Base-by-base conservation (phyloP, 2,113 vertebrate species). In the Anser cygnoides region DNA sequence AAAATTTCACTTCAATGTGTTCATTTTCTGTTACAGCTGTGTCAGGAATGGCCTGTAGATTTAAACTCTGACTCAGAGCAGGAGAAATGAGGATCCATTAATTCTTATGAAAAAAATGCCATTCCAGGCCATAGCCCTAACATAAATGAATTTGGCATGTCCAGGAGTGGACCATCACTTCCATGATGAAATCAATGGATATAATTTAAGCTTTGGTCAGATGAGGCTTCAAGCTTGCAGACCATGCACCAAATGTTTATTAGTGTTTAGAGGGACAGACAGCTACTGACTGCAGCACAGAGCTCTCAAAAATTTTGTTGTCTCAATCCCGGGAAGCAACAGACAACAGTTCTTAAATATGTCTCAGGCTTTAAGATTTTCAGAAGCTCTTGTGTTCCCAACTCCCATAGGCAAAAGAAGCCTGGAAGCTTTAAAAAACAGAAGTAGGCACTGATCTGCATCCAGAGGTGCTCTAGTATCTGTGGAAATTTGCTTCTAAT, bases 21-120 rank as follows among this genome's bases (percentile, higher is more conserved):
- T 96, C 72, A 28, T 94, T 95, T 96, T 95, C 66, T 92, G 31
- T 95, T 95, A 87, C 84, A 84, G 25, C 33, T 87, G 71, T 74
- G 55, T 81, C 66, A 52, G 67, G 84, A 91, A 91, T 63, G 90
- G 59, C 66, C 58, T 92, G 81, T 68, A 73, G 83, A 73, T 94
- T 92, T 83, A 80, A 96, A 91, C 76, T 76, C 43, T 89, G 87
- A 72, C 92, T 93, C 67, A 49, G 58, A 91, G 61, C 58, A 67
- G 58, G 46, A 81, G 75, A 81, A 94, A 90, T 95, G 23, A 89
- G 50, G 59, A 92, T 29, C 72, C 39, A 50, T 88, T 96, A 31
- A 57, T 95, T 88, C 84, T 74, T 92, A 74, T 18, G 39, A 74
- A 87, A 86, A 93, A 88, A 82, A 49, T 23, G 39, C 54, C 71